Evolutionary conservation across 2,113 vertebrate genomes (phyloP), one percentile per base, ranked within the genome.

Genomic region (Alethe castanea): DNA sequence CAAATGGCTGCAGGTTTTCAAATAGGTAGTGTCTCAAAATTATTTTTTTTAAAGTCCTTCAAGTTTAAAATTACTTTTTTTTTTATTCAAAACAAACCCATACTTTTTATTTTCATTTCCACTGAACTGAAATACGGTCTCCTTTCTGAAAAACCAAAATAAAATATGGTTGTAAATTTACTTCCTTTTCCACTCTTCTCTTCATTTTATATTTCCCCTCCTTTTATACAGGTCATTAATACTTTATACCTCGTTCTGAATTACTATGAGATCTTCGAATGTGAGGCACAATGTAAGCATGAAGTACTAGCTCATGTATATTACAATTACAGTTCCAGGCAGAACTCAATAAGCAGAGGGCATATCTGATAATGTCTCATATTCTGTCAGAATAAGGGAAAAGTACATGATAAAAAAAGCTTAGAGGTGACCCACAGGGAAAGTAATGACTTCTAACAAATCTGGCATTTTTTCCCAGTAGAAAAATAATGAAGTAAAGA

Each of bases 291-390:
- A 72, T 81, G 88, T 96, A 94, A 96, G 84, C 90, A 86, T 81
- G 79, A 95, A 94, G 74, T 86, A 88, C 81, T 77, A 73, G 62
- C 81, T 96, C 87, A 80, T 88, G 81, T 91, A 77, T 88, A 87
- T 95, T 95, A 91, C 82, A 90, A 88, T 93, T 95, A 92, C 16
- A 89, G 72, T 54, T 81, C 70, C 73, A 90, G 74, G 38, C 81
- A 94, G 95, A 97, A 91, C 81, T 96, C 93, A 96, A 90, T 94
- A 95, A 93, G 87, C 71, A 90, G 90, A 91, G 85, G 74, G 59
- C 87, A 82, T 73, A 77, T 61, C 93, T 94, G 73, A 94, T 92
- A 95, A 96, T 60, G n/a, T 50, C 78, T 92, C 65, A 52, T 86
- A 88, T 90, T 94, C 81, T 91, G 78, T 91, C 87, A 92, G 93